Conservation (phyloP, 2,888 invertebrate genomes). For the Augochlorella aurata region DNA sequence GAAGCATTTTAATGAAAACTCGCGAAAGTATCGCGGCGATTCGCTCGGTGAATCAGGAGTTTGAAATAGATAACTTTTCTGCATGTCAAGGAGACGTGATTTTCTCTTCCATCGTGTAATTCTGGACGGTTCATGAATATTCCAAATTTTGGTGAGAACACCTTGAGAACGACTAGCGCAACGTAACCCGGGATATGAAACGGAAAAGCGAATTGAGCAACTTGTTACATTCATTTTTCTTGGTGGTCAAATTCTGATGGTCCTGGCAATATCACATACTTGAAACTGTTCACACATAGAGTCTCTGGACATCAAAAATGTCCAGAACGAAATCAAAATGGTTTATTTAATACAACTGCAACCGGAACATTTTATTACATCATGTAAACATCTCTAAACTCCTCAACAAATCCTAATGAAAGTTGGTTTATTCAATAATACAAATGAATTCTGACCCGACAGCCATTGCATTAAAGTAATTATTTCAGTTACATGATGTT, state of each 20-base stretch:
- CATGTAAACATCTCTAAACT: not conserved
- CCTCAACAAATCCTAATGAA: not conserved
- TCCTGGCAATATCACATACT: not conserved
- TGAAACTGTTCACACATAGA: not conserved
- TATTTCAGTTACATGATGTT: too few species aligned
- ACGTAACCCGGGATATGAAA: not conserved
- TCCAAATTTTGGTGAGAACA: not conserved
- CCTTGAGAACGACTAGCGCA: not conserved
- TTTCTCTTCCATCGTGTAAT: not conserved
- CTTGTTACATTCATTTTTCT: not conserved
- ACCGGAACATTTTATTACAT: not conserved
- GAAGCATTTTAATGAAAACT: constrained; percentile 58
- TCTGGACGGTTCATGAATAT: not conserved
- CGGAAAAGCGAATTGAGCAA: not conserved
- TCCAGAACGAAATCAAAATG: too few species aligned
- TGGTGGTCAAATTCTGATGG: not conserved
- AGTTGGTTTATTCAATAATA: too few species aligned
- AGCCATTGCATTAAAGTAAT: too few species aligned
- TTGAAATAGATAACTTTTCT: constrained; percentile 57
- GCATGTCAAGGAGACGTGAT: constrained; percentile 23
- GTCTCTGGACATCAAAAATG: too few species aligned
- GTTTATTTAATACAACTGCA: too few species aligned
- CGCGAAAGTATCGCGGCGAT: constrained; percentile 52
- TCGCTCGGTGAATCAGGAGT: constrained; percentile 59
- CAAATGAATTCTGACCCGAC: too few species aligned